Percentiles rank a stretch among this genome's conserved stretches.
Evolutionary conservation across 2,113 vertebrate genomes (phyloP).

Genomic region (Apodemus sylvaticus): DNA sequence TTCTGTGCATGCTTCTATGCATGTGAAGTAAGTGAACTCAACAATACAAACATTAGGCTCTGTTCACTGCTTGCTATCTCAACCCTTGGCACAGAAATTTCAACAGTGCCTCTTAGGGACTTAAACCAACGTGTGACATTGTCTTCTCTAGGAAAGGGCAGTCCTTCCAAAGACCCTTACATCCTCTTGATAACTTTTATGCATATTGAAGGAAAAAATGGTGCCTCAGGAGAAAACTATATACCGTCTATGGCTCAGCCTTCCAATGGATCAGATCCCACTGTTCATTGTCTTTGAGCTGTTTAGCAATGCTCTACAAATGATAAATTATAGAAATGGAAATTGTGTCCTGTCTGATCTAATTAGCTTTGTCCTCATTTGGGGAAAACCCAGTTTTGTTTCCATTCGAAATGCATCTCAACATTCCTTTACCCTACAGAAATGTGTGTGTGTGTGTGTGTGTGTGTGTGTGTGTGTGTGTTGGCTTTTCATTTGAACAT

Average conservation of each 20-base stretch:
- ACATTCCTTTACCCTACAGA: constrained; percentile 10
- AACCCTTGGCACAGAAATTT: not conserved
- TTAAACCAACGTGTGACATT: not conserved
- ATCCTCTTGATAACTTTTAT: constrained; percentile 10
- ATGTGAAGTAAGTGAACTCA: not conserved
- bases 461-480: not conserved
- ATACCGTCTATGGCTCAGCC: not conserved
- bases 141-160: not conserved
- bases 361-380: not conserved
- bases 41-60: not conserved
- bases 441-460: constrained; percentile 12
- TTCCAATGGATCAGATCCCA: not conserved
- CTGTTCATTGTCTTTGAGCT: constrained; percentile 2
- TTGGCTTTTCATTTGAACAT: constrained; percentile 47
- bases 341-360: constrained; percentile 7
- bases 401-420: not conserved
- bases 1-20: not conserved
- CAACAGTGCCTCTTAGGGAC: not conserved
- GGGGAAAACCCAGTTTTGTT: not conserved
- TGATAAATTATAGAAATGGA: not conserved
- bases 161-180: not conserved
- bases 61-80: constrained; percentile 14
- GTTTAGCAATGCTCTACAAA: not conserved
- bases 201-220: not conserved
- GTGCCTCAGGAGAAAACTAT: constrained; percentile 27